These are phyloP conservation scores for Tragelaphus eurycerus DNA, from an alignment of 2,797 vertebrate genomes.

Conservation along the genomic window DNA sequence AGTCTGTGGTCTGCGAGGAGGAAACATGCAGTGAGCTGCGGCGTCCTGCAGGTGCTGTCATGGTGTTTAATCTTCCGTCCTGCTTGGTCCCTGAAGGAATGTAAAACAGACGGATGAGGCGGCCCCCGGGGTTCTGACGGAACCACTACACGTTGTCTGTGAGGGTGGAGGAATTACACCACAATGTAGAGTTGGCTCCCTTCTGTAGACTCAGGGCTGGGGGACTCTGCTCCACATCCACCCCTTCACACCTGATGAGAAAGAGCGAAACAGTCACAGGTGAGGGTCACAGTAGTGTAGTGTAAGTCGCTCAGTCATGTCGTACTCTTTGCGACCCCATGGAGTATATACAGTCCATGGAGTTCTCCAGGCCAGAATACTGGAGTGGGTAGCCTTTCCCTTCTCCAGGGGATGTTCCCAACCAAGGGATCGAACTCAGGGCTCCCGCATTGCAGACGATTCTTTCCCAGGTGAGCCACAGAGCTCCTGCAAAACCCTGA, in stretches of 20 bases:
- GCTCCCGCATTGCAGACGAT: rapidly evolving
- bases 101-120: neutral
- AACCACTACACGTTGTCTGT: neutral
- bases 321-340: too few species aligned
- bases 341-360: too few species aligned
- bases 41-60: rapidly evolving
- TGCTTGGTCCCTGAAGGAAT: neutral
- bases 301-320: too few species aligned
- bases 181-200: neutral
- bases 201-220: slow-evolving; percentile 40
- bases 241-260: slow-evolving; percentile 31
- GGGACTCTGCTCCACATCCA: neutral
- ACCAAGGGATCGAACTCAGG: too few species aligned
- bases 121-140: neutral
- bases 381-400: neutral
- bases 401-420: neutral
- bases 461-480: neutral
- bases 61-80: neutral
- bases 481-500: neutral
- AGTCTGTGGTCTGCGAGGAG: slow-evolving; percentile 37
- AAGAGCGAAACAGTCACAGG: neutral
- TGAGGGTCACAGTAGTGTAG: neutral
- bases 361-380: neutral
- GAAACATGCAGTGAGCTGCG: neutral
- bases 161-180: neutral